These are phyloP conservation scores for Leptinotarsa rubiginosa DNA, from an alignment of 2,888 invertebrate species.

Conservation along the genomic window DNA sequence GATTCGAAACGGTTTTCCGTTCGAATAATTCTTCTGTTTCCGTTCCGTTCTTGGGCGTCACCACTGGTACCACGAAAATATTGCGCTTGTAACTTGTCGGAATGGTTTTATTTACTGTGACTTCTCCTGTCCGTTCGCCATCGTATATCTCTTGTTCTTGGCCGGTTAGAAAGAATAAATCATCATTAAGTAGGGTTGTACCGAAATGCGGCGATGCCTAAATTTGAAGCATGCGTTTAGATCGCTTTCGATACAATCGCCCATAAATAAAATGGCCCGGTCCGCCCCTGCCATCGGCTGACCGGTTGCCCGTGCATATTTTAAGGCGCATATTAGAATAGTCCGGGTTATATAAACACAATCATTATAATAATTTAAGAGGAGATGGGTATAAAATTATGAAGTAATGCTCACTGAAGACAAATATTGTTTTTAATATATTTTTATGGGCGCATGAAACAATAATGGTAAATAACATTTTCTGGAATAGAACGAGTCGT, in stretches of 20 bases:
- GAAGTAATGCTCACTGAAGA: conserved; percentile 58
- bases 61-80: not conserved
- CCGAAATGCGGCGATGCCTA: conserved; percentile 25
- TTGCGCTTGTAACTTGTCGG: conserved; percentile 15
- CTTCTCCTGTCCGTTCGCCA: conserved; percentile 7
- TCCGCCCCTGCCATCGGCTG: conserved; percentile 33
- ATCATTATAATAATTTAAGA: conserved; percentile 61
- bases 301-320: conserved; percentile 29
- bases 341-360: conserved; percentile 50
- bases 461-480: conserved; percentile 61
- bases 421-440: conserved; percentile 63
- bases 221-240: conserved; percentile 27
- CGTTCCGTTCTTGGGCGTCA: conserved; percentile 9
- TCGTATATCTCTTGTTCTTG: conserved; percentile 18
- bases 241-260: conserved; percentile 35
- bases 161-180: conserved; percentile 21
- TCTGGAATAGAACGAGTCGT: conserved; percentile 50
- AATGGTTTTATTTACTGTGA: conserved; percentile 18
- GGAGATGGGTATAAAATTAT: conserved; percentile 58
- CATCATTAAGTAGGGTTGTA: conserved; percentile 28
- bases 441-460: conserved; percentile 58
- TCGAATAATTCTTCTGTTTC: not conserved
- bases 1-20: not conserved
- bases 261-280: conserved; percentile 32
- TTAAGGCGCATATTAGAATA: conserved; percentile 35